These are phyloP conservation scores for Antennarius striatus DNA, from an alignment of 2,113 vertebrate genomes.

Conservation along the genomic window DNA sequence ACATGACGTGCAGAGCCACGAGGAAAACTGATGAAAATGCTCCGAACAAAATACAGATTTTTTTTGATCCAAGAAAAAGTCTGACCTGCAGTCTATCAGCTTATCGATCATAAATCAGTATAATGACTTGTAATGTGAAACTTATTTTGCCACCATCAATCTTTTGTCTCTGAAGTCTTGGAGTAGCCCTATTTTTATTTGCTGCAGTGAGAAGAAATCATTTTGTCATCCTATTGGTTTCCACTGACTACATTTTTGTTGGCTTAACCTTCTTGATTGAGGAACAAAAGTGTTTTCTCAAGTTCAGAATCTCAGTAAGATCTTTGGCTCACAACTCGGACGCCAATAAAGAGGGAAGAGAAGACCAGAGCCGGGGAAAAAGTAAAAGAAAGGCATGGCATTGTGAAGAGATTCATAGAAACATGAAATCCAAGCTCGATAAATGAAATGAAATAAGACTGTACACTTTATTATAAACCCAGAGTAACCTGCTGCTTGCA, in stretches of 20 bases:
- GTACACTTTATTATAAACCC: constrained; percentile 20
- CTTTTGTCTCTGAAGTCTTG: constrained; percentile 40
- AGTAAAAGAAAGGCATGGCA: not conserved
- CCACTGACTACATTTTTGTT: constrained; percentile 26
- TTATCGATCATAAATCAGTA: constrained; percentile 65
- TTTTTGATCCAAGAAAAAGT: constrained; percentile 35
- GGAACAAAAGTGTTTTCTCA: constrained; percentile 56
- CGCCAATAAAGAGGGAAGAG: constrained; percentile 14
- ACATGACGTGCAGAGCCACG: constrained; percentile 8
- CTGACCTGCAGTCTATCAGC: constrained; percentile 46
- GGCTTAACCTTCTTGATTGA: constrained; percentile 56
- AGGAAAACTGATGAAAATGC: constrained; percentile 38
- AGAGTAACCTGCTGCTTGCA: constrained; percentile 44
- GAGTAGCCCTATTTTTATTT: not conserved
- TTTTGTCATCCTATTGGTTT: constrained; percentile 45
- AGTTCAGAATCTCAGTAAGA: constrained; percentile 56
- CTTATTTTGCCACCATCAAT: constrained; percentile 30
- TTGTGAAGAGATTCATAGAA: constrained; percentile 9
- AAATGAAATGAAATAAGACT: constrained; percentile 18
- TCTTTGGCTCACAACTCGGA: constrained; percentile 55
- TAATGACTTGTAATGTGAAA: constrained; percentile 60
- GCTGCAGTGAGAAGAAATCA: constrained; percentile 26
- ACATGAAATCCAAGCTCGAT: not conserved
- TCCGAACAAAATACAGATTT: constrained; percentile 10
- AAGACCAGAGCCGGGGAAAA: constrained; percentile 21